Base-by-base conservation (phyloP, 2,888 invertebrate genomes). In the Drosophila demipolita region DNA sequence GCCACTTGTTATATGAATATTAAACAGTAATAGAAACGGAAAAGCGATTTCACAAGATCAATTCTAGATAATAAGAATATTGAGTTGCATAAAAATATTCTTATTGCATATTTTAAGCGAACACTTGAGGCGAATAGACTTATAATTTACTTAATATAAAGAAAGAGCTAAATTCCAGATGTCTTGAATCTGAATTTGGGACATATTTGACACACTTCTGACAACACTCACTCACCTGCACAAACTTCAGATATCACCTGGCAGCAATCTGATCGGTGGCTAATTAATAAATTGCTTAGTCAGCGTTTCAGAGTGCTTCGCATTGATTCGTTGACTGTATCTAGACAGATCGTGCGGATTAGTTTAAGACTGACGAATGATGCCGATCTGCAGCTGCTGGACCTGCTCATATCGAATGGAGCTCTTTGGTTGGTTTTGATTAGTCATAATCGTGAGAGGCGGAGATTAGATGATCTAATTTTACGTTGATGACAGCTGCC, bases 261-360 rank as follows among this genome's bases (percentile, higher is more conserved):
- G 60, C 63, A 52, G 52, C 60, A 61, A 80, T 71, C 66, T 62
- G 77, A 76, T 80, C 61, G 80, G 52, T 32, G 23, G 67, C 58
- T 81, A 78, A 78, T 78, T 78, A 72, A 60, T 48, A 72, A 77
- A 72, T 78, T 78, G 75, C 75, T 78, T 78, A 76, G 73, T 78
- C 78, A 77, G 64, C 81, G 61, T 49, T 12, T 48, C 61, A 69
- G 52, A 80, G 76, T 80, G 76, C 54, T 65, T 69, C 62, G 70
- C 70, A 64, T 59, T 65, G 81, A 67, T 71, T 59, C 64, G 80
- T 32, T 80, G 77, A 78, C 81, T 58, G 59, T 71, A 80, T 77
- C 80, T 58, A 5, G 71, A 80, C 60, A 66, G 80, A 80, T 77
- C 76, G 26, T 40, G 20, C 26, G 35, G 7, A 33, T 60, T 11